These are phyloP conservation scores for Yponomeuta plumbellus DNA, from an alignment of 2,888 invertebrate species.

Conservation along the genomic window DNA sequence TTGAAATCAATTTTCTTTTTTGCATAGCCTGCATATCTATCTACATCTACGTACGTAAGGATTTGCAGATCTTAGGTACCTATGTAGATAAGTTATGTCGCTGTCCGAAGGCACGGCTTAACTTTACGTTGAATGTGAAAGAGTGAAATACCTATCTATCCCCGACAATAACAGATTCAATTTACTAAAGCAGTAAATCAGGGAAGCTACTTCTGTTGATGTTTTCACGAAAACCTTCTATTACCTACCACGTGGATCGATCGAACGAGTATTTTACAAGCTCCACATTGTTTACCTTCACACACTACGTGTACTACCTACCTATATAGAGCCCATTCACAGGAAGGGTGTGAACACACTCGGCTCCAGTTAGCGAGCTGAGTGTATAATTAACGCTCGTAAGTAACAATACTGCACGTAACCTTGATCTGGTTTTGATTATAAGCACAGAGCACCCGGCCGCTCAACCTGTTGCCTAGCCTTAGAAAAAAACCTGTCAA, in stretches of 20 bases:
- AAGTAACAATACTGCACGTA: slow-evolving; percentile 50
- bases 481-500: not conserved
- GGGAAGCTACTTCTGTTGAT: no score
- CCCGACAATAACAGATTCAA: no score
- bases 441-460: not conserved
- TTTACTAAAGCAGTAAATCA: no score
- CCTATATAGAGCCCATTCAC: not conserved
- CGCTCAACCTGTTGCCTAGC: not conserved
- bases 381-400: slow-evolving; percentile 49
- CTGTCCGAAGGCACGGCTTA: no score
- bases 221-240: no score
- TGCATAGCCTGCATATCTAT: not conserved
- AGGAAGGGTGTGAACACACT: slow-evolving; percentile 7
- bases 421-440: slow-evolving; percentile 61
- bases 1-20: slow-evolving; percentile 20
- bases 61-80: no score
- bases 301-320: no score
- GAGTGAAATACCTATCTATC: no score
- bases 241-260: no score
- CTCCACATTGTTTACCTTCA: slow-evolving; percentile 1
- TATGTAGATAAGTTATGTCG: no score
- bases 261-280: no score
- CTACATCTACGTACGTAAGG: not conserved
- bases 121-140: no score
- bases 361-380: slow-evolving; percentile 28